Percentiles rank a stretch among this genome's conserved stretches.
Evolutionary conservation across 30 jellyfish, hydroid and myxozoan species (phyloP).

Genomic region (Nemopilema nomurai): DNA sequence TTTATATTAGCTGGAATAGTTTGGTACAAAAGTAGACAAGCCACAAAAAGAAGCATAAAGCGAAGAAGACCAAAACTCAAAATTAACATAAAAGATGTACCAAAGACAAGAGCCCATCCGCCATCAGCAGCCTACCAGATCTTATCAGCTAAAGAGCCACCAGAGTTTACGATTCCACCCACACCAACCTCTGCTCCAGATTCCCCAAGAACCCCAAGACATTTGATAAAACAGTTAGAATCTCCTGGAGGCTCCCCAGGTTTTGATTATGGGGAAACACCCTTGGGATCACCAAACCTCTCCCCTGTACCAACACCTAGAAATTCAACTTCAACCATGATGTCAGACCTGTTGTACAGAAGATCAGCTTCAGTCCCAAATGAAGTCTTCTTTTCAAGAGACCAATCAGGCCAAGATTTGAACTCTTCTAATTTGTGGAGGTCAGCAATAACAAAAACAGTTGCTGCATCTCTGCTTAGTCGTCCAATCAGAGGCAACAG

Average conservation of each 20-base stretch:
- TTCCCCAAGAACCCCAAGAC: slow-evolving; percentile 43
- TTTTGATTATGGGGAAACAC: slow-evolving; percentile 8
- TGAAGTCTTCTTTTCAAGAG: slow-evolving; percentile 65
- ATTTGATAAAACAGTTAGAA: not conserved
- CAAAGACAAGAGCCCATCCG: slow-evolving; percentile 44
- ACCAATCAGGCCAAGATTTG: slow-evolving; percentile 40
- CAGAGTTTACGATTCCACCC: slow-evolving; percentile 62
- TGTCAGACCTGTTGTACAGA: slow-evolving; percentile 39
- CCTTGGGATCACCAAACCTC: slow-evolving; percentile 19
- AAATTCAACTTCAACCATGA: not conserved
- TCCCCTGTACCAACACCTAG: slow-evolving; percentile 36
- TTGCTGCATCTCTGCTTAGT: slow-evolving; percentile 57
- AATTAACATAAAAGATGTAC: slow-evolving; percentile 42
- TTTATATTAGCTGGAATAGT: slow-evolving; percentile 40
- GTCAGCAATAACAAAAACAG: slow-evolving; percentile 65
- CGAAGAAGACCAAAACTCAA: slow-evolving; percentile 50
- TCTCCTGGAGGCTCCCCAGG: not conserved
- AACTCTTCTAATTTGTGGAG: slow-evolving; percentile 75
- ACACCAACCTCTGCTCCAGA: slow-evolving; percentile 54
- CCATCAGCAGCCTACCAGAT: slow-evolving; percentile 69
- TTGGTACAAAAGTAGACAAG: slow-evolving; percentile 54
- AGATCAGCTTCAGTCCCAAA: slow-evolving; percentile 71
- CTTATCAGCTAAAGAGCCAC: slow-evolving; percentile 50
- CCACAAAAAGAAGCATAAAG: slow-evolving; percentile 13
- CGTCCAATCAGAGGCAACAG: slow-evolving; percentile 46